Conservation (phyloP, 1,140 invertebrate genomes). For the Philaenus spumarius region DNA sequence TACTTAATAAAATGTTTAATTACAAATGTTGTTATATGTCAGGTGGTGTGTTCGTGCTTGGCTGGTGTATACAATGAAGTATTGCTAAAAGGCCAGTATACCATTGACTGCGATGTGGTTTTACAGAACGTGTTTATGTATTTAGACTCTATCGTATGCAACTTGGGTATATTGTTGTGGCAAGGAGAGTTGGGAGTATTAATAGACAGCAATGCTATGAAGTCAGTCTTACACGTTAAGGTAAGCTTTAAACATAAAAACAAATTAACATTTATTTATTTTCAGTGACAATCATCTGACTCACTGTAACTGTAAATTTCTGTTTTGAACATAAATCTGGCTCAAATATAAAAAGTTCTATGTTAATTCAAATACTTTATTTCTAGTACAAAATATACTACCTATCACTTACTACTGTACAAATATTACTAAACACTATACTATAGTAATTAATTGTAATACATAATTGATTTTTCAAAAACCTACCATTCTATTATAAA, state of each 20-base stretch:
- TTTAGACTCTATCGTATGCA: constrained; percentile 88
- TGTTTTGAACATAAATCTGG: no score
- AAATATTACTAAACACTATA: no score
- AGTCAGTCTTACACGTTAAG: constrained; percentile 52
- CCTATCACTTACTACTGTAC: no score
- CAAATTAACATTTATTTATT: constrained; percentile 17
- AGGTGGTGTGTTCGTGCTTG: constrained; percentile 87
- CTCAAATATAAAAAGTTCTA: no score
- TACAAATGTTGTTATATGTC: constrained; percentile 43
- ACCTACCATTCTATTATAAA: no score
- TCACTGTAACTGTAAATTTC: neutral
- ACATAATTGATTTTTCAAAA: no score
- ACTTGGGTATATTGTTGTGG: constrained; percentile 58
- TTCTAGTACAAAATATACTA: no score
- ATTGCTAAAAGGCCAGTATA: constrained; percentile 78
- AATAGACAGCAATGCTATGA: constrained; percentile 50
- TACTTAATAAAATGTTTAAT: no score
- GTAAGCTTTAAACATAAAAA: no score
- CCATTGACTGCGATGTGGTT: constrained; percentile 78
- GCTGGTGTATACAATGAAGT: constrained; percentile 97
- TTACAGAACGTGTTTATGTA: constrained; percentile 97
- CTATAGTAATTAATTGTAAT: no score
- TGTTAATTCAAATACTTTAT: no score
- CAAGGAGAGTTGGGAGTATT: constrained; percentile 54
- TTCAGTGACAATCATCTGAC: neutral